Percentiles rank a stretch among this genome's conserved stretches.
phyloP scores from a whole-genome alignment of 2,797 vertebrate genomes.

The Smutsia temminckii region DNA sequence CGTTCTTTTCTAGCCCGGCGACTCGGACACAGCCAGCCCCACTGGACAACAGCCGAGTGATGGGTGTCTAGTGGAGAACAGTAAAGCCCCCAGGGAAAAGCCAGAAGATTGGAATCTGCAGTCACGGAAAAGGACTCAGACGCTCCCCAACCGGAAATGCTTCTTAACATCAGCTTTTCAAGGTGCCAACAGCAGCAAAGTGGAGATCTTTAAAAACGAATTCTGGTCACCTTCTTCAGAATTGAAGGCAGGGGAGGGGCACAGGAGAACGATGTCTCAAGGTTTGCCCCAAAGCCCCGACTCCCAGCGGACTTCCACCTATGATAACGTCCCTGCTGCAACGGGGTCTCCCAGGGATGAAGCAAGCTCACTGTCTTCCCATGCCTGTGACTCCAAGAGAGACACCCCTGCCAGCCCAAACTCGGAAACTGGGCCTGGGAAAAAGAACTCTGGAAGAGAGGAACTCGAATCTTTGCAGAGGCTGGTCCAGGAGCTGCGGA shows the following conservation, averaged over 20 bases:
- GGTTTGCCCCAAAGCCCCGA: constrained; percentile 91
- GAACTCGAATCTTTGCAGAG: constrained; percentile 75
- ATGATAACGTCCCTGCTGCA: constrained; percentile 56
- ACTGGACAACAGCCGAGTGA: constrained; percentile 34
- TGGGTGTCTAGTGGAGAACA: background rate
- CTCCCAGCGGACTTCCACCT: constrained; percentile 82
- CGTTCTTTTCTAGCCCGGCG: constrained; percentile 61
- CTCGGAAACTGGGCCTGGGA: constrained; percentile 54
- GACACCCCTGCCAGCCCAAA: constrained; percentile 46
- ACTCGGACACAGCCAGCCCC: background rate
- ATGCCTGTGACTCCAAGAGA: constrained; percentile 61
- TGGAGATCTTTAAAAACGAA: constrained; percentile 73
- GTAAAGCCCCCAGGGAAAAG: background rate
- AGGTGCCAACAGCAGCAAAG: constrained; percentile 63
- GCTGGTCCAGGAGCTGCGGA: constrained; percentile 71
- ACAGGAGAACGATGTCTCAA: constrained; percentile 91
- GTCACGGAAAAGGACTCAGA: constrained; percentile 95
- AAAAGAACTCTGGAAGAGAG: constrained; percentile 41
- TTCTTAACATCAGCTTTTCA: constrained; percentile 76
- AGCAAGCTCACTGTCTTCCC: background rate
- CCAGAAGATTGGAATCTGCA: constrained; percentile 82
- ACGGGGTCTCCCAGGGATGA: background rate
- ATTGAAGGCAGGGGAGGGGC: constrained; percentile 75
- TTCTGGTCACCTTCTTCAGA: constrained; percentile 77
- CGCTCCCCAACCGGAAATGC: constrained; percentile 90